Base-by-base conservation (phyloP, 2,888 invertebrate species). In the Lasiommata megera region DNA sequence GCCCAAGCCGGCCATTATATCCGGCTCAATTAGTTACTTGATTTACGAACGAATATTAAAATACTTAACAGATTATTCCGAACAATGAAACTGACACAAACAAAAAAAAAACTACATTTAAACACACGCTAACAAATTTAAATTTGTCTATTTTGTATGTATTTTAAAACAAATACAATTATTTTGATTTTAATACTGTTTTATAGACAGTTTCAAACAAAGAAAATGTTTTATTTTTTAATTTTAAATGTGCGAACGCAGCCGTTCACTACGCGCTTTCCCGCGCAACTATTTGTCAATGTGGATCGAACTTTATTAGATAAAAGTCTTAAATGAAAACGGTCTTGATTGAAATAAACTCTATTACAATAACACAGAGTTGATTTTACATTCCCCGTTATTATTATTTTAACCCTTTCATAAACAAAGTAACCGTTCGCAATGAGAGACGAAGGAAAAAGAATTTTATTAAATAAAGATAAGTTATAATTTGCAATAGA, bases 231-330 rank as follows among this genome's bases (percentile, higher is more conserved):
- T 28, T 17, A n/a, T n/a, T 11, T 18, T 12, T 44, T 44, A 29
- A 29, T 41, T 56, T 59, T 46, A 34, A 3, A 41, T 7, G 14
- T 31, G 54, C 58, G 60, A 47, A 63, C 48, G 38, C 77, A 66
- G 62, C 75, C 66, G 54, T 18, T 17, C 71, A 51, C 67, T 58
- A 17, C 69, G 78, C 78, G 74, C 68, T 74, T 82, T 82, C 80
- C 77, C 86, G 86, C 85, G 81, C 73, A 63, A 84, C 86, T 85
- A 69, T 62, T 67, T 61, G 58, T 56, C 58, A 40, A 56, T 43
- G 52, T 36, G 51, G 38, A 36, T 57, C 48, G 28, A 37, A 48
- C 36, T 37, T 48, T 37, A 37, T 12, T 23, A 41, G 9, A 34
- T 12, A 29, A 28, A 7, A 16, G 9, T 5, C 14, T 2, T 46